Evolutionary conservation across 2,888 invertebrate genomes (phyloP).

Genomic region (Phyto melanocephala): DNA sequence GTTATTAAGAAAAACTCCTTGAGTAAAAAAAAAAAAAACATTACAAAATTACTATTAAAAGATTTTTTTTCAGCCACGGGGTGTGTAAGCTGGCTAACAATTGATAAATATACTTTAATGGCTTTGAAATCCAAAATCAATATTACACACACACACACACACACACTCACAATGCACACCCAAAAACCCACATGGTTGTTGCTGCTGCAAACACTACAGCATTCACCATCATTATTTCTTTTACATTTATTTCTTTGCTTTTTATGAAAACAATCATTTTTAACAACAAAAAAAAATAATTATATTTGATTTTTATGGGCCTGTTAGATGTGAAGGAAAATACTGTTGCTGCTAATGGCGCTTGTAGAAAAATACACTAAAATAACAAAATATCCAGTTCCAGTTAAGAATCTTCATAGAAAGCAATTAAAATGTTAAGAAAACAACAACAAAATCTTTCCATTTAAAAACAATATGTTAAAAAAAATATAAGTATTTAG

Average conservation of each 20-base stretch:
- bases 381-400: constrained; percentile 10
- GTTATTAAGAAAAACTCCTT: constrained; percentile 11
- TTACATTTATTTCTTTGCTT: not conserved
- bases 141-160: not conserved
- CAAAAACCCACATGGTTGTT: not conserved
- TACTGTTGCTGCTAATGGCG: constrained; percentile 48
- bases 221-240: not conserved
- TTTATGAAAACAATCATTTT: constrained; percentile 10
- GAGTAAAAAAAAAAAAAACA: not conserved
- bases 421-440: constrained; percentile 50
- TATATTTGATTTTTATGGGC: constrained; percentile 47
- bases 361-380: constrained; percentile 35
- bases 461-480: constrained; percentile 35
- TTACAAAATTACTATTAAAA: constrained; percentile 1
- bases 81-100: not conserved
- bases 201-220: not conserved
- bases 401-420: constrained; percentile 29
- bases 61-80: constrained; percentile 17
- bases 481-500: no score
- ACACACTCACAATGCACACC: not conserved
- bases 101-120: constrained; percentile 6
- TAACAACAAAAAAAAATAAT: constrained; percentile 14
- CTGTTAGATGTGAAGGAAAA: constrained; percentile 26
- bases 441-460: constrained; percentile 23
- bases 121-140: constrained; percentile 28